These are phyloP conservation scores for Galerucella calmariensis DNA, from an alignment of 2,888 invertebrate species.

Conservation along the genomic window DNA sequence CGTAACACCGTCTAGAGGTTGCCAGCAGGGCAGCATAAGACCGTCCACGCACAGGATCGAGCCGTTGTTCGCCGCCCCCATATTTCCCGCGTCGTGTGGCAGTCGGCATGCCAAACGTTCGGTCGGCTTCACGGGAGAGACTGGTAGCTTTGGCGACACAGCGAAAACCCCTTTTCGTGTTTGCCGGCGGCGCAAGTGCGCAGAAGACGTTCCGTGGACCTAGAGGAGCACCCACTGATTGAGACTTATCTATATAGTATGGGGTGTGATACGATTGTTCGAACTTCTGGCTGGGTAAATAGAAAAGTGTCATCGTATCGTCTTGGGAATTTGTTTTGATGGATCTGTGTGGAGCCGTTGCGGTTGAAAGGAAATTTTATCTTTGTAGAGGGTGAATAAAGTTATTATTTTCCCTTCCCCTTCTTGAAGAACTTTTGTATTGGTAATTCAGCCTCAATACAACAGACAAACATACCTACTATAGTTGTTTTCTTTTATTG, in stretches of 20 bases:
- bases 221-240: constrained; percentile 22
- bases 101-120: constrained; percentile 31
- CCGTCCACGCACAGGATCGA: constrained; percentile 79
- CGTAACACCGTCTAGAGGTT: constrained; percentile 81
- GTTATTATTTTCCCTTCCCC: too few species aligned
- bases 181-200: constrained; percentile 51
- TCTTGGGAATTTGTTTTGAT: not conserved
- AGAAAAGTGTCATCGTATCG: not conserved
- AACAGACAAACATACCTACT: too few species aligned
- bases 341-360: too few species aligned
- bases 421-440: too few species aligned
- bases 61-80: constrained; percentile 44
- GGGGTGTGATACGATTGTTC: constrained; percentile 7
- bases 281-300: constrained; percentile 4
- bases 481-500: too few species aligned
- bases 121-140: constrained; percentile 28
- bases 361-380: too few species aligned
- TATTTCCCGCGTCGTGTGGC: constrained; percentile 25
- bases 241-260: constrained; percentile 11
- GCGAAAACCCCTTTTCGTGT: constrained; percentile 51
- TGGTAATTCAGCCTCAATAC: too few species aligned
- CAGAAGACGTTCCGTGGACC: constrained; percentile 20
- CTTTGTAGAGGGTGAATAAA: too few species aligned
- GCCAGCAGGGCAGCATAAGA: constrained; percentile 89
- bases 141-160: constrained; percentile 34